Evolutionary conservation across 2,797 vertebrate species (phyloP).

Genomic region (Sparidentex hasta): DNA sequence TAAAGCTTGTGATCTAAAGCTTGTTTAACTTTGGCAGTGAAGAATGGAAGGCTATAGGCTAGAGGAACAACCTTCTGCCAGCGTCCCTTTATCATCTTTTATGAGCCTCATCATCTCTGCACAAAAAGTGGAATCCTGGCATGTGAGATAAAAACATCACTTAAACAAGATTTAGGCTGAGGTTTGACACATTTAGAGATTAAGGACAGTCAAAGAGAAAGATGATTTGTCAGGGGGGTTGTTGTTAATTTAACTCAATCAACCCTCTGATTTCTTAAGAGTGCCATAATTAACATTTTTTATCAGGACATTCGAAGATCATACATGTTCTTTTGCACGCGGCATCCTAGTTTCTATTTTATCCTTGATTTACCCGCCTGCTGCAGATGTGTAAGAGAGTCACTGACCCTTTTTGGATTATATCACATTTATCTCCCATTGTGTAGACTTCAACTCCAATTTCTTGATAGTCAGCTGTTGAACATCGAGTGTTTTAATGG

Average conservation of each 20-base stretch:
- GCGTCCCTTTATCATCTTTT: slow-evolving; percentile 51
- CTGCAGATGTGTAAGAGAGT: neutral
- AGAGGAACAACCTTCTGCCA: slow-evolving; percentile 47
- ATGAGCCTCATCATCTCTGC: slow-evolving; percentile 38
- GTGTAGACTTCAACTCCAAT: neutral
- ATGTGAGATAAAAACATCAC: slow-evolving; percentile 43
- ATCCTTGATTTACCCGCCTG: neutral
- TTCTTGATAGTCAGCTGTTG: neutral
- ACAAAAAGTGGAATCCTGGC: slow-evolving; percentile 43
- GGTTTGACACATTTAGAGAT: slow-evolving; percentile 37
- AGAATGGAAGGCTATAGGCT: slow-evolving; percentile 39
- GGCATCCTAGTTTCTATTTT: neutral
- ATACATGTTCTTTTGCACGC: neutral
- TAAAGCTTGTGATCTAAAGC: slow-evolving; percentile 63
- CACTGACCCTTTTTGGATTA: neutral
- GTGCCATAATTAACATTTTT: neutral
- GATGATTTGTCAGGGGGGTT: slow-evolving; percentile 7
- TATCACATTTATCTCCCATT: no score
- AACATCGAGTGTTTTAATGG: neutral
- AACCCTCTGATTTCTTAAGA: slow-evolving; percentile 3
- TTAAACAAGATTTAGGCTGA: slow-evolving; percentile 35
- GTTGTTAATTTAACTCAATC: slow-evolving; percentile 35
- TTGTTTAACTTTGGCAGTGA: slow-evolving; percentile 65
- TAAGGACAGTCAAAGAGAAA: slow-evolving; percentile 14
- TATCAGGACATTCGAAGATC: neutral